Base-by-base conservation (phyloP, 2,113 vertebrate genomes). In the Myocastor coypus region DNA sequence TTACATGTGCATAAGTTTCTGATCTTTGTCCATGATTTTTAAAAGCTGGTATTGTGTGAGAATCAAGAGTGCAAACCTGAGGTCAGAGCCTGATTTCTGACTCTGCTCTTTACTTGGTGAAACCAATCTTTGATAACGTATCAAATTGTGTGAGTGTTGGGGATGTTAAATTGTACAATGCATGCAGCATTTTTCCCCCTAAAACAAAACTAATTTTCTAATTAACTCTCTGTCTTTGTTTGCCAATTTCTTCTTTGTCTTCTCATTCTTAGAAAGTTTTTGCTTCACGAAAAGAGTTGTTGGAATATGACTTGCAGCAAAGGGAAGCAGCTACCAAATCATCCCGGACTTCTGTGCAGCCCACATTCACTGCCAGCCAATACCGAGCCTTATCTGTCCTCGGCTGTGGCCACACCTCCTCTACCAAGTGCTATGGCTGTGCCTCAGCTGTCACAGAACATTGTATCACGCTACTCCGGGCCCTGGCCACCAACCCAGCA, bases 261-360 rank as follows among this genome's bases (percentile, higher is more conserved):
- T 95, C 50, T 13, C 13, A 63, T 69, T 52, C n/a, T 94, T 98
- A 99, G 99, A 99, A 99, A 99, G 99, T 99, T 13, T 99, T 99
- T 96, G 99, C 99, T n/a, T 99, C 99, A 0, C 99, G 99, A 17
- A 99, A 99, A 97, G 99, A 99, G 87, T 98, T 99, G 63, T 97
- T 99, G 96, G 99, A 99, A 88, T 99, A 99, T 0, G 99, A 99
- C 95, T 98, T 99, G 24, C 99, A 99, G 96, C 99, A 99, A 97
- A 98, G 99, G 46, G 99, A 99, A 94, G 99, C 99, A 0, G 99
- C 99, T 77, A 99, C 99, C 0, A 99, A 99, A 94, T 99, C 99
- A 0, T 99, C 99, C 0, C 99, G 99, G 46, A 99, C 98, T 85
- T 98, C 98, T 0, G 98, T 98, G 85, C 99, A 99, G 96, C 99